Evolutionary conservation across 2,113 vertebrate genomes (phyloP).

Genomic region (Heterotis niloticus): DNA sequence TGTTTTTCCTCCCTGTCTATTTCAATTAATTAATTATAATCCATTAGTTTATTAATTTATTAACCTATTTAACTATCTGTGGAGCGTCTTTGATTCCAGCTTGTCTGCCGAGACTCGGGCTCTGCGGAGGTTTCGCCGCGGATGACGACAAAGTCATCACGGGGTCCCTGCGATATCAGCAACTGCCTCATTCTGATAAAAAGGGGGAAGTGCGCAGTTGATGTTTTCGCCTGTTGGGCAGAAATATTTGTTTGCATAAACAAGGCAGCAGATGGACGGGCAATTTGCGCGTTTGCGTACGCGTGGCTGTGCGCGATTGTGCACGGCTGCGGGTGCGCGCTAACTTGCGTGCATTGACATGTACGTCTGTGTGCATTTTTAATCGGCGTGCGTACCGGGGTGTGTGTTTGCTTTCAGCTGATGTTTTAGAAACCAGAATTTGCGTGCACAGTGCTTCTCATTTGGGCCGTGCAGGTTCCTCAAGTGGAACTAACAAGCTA

Average conservation of each 20-base stretch:
- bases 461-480: slow-evolving; percentile 50
- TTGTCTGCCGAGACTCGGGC: too few species aligned
- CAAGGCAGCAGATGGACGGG: not conserved
- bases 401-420: slow-evolving; percentile 9
- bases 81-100: not conserved
- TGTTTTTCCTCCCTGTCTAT: slow-evolving; percentile 6
- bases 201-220: not conserved
- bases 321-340: not conserved
- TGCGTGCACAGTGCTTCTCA: slow-evolving; percentile 64
- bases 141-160: not conserved
- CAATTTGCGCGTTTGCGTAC: not conserved
- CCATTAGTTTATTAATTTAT: slow-evolving; percentile 12
- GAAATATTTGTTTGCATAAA: not conserved
- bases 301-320: not conserved
- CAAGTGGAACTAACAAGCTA: slow-evolving; percentile 71
- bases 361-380: not conserved
- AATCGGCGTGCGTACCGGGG: too few species aligned
- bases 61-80: not conserved
- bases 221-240: not conserved
- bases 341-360: not conserved
- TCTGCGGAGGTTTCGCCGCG: not conserved
- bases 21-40: slow-evolving; percentile 21
- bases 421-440: not conserved
- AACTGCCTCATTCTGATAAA: slow-evolving; percentile 2
- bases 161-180: not conserved